phyloP scores from a whole-genome alignment of 2,113 vertebrate species.

The Cromileptes altivelis region DNA sequence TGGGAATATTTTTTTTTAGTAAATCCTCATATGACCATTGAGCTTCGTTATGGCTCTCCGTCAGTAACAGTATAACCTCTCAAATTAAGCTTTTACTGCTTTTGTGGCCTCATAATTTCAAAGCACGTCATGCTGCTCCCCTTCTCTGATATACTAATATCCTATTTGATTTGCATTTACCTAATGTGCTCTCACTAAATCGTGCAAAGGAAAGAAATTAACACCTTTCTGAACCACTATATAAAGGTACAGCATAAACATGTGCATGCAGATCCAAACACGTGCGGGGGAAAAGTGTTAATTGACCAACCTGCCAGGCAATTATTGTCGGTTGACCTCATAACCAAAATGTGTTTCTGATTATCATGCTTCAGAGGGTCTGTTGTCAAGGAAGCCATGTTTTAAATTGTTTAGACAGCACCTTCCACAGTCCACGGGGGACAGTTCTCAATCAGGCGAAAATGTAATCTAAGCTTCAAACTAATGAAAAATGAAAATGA shows the following conservation, averaged over 20 bases:
- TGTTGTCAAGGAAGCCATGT: slow-evolving; percentile 71
- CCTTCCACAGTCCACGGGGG: slow-evolving; percentile 65
- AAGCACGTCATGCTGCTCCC: slow-evolving; percentile 36
- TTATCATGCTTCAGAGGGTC: slow-evolving; percentile 73
- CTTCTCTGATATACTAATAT: slow-evolving; percentile 61
- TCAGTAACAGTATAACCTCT: slow-evolving; percentile 57
- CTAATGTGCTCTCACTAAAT: slow-evolving; percentile 36
- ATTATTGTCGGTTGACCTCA: slow-evolving; percentile 81
- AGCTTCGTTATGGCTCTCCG: slow-evolving; percentile 50
- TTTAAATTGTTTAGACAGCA: slow-evolving; percentile 77
- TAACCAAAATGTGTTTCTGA: slow-evolving; percentile 79
- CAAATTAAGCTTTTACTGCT: slow-evolving; percentile 71
- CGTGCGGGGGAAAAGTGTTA: slow-evolving; percentile 65
- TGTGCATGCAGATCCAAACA: slow-evolving; percentile 68
- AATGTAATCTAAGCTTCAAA: slow-evolving; percentile 69
- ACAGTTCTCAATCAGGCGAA: slow-evolving; percentile 64
- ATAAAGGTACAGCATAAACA: slow-evolving; percentile 60
- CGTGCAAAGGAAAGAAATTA: slow-evolving; percentile 56
- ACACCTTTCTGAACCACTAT: slow-evolving; percentile 54
- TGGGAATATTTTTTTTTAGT: slow-evolving; percentile 63
- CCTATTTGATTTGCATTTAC: slow-evolving; percentile 62
- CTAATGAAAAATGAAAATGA: slow-evolving; percentile 65
- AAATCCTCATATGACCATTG: slow-evolving; percentile 65
- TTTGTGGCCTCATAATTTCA: slow-evolving; percentile 70
- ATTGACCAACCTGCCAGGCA: slow-evolving; percentile 78